Evolutionary conservation across 35 echinoderm and acorn worm genomes (phyloP).

Genomic region (Hemicentrotus pulcherrimus): DNA sequence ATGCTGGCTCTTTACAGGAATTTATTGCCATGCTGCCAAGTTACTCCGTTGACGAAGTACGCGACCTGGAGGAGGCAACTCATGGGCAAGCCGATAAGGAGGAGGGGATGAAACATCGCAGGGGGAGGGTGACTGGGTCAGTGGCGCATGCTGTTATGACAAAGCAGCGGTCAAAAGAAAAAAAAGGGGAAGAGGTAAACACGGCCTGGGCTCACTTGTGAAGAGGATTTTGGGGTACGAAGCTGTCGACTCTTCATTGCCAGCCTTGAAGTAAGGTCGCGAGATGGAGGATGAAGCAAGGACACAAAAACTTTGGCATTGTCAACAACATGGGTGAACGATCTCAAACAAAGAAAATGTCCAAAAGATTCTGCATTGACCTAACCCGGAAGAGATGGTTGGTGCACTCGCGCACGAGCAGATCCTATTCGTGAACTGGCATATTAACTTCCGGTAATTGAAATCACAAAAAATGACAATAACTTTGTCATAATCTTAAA

Average conservation of each 20-base stretch:
- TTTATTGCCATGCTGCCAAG: background rate
- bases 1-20: background rate
- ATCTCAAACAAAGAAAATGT: no score
- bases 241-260: background rate
- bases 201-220: background rate
- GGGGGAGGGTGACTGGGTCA: slow-evolving; percentile 27
- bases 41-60: background rate
- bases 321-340: no score
- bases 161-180: background rate
- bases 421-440: no score
- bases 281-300: background rate
- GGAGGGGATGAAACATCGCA: background rate
- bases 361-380: no score
- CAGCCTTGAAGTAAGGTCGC: background rate
- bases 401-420: no score
- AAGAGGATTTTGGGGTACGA: background rate
- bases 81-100: background rate
- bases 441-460: no score
- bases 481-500: no score
- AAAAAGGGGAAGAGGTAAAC: background rate
- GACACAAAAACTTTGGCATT: no score
- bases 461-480: no score
- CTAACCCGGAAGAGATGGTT: no score
- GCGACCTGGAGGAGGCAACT: background rate
- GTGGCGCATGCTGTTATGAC: background rate